Evolutionary conservation across 2,888 invertebrate genomes (phyloP), one percentile per base, ranked within the genome.

Genomic region (Mechanitis messenoides): DNA sequence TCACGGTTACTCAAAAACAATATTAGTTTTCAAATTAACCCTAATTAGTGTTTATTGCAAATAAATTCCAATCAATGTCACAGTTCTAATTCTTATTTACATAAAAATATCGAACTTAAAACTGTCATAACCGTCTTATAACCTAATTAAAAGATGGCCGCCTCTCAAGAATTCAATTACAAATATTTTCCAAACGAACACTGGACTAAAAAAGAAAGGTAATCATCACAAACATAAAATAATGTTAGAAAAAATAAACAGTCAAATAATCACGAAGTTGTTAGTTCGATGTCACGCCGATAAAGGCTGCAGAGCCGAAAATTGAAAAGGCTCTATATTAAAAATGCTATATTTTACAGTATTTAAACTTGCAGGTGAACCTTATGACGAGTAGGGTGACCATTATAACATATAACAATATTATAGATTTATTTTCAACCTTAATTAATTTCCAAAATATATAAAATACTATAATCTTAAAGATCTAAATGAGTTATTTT

Each of bases 261-360:
- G 62, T 72, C 77, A 77, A 79, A 81, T 78, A 80, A 81, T 78
- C 76, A 83, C 81, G 76, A 78, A 77, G 80, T 79, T 85, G 87
- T 90, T 86, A 87, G 79, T 80, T 79, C 81, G 90, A 90, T 90
- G 88, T 89, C 86, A 85, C 90, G 87, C 90, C 86, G 90, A 90
- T 90, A 89, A 84, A 84, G 76, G 79, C 77, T 78, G 76, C 84
- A 87, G 84, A 79, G 79, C 84, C 84, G 86, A 89, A 90, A 90
- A 89, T 90, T 88, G 89, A 89, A 89, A 85, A 82, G 88, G 80
- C 79, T 78, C 76, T 80, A 86, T 85, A 90, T 90, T 89, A 89
- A 86, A 90, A 87, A 89, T 84, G 78, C 88, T 78, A 88, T 90
- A 89, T 85, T 87, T 90, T 87, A 89, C 73, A 72, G 84, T 84